Percentiles rank a stretch among this genome's conserved stretches.
These are phyloP conservation scores for Drosophila nigrodunni DNA, from an alignment of 1,140 invertebrate genomes.

Conservation along the genomic window DNA sequence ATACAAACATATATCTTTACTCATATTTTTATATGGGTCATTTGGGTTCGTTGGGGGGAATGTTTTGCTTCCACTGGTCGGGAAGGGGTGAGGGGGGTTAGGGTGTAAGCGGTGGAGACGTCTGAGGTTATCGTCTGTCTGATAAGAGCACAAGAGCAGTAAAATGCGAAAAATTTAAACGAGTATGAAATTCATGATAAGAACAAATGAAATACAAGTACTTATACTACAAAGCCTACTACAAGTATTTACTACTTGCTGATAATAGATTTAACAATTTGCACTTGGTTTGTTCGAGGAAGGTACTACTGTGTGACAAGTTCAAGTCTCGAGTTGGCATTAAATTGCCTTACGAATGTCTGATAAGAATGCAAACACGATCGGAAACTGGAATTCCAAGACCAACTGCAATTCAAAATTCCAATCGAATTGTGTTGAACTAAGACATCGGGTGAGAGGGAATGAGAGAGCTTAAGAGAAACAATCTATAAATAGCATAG, in stretches of 20 bases:
- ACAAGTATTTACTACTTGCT: constrained; percentile 3
- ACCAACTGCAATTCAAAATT: not conserved
- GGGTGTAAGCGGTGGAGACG: not conserved
- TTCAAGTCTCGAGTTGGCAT: constrained; percentile 32
- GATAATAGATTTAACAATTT: not conserved
- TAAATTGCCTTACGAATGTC: constrained; percentile 30
- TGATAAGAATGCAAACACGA: constrained; percentile 16
- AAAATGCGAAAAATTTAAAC: not conserved
- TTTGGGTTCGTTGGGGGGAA: not conserved
- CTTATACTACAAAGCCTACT: not conserved
- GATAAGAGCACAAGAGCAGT: constrained; percentile 38
- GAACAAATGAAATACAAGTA: not conserved
- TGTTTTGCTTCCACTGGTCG: not conserved
- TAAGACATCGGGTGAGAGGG: not conserved
- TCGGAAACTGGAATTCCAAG: not conserved
- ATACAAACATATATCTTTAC: constrained; percentile 9
- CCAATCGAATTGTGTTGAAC: not conserved
- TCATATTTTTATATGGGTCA: constrained; percentile 36
- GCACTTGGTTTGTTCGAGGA: not conserved
- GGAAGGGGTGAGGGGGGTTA: not conserved
- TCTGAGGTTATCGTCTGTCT: constrained; percentile 2
- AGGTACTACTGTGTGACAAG: not conserved
- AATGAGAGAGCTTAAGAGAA: not conserved
- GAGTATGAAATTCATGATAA: constrained; percentile 22
- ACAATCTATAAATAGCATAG: constrained; percentile 15